phyloP scores from a whole-genome alignment of 2,113 vertebrate genomes.

The Ophthalmolycus amberensis region DNA sequence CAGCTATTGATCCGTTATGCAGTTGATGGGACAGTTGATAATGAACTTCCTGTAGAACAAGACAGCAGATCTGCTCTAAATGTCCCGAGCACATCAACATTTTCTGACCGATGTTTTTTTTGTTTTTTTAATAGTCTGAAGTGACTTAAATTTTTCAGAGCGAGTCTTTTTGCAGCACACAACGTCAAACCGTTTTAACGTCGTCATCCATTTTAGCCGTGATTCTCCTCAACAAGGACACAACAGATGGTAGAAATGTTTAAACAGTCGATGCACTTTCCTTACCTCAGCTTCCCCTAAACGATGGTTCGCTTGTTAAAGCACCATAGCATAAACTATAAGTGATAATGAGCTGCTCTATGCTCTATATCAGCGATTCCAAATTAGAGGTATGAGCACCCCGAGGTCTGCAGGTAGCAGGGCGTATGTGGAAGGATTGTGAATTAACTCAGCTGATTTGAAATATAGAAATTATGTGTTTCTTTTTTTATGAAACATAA shows the following conservation, averaged over 20 bases:
- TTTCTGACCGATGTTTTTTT: conserved; percentile 40
- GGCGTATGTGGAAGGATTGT: neutral
- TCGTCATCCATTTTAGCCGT: conserved; percentile 9
- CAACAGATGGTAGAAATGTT: neutral
- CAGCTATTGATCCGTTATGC: conserved; percentile 70
- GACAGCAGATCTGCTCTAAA: conserved; percentile 22
- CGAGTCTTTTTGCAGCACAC: conserved; percentile 13
- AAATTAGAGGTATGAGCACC: neutral
- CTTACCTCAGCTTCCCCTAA: neutral
- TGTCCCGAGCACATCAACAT: conserved; percentile 30
- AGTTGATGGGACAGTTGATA: conserved; percentile 56
- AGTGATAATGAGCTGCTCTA: conserved; percentile 15
- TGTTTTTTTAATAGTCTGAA: conserved; percentile 18
- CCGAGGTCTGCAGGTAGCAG: neutral
- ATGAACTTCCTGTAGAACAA: conserved; percentile 68
- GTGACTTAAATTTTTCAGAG: conserved; percentile 9
- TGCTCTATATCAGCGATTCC: neutral
- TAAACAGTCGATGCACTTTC: neutral
- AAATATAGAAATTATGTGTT: neutral
- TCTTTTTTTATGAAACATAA: neutral
- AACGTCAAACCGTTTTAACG: neutral
- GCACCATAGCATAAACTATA: neutral
- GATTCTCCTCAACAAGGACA: conserved; percentile 7
- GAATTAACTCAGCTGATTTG: neutral
- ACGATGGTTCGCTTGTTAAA: neutral